These are phyloP conservation scores for Ichneumoninae sp. DNA, from an alignment of 2,888 invertebrate genomes.

Conservation along the genomic window DNA sequence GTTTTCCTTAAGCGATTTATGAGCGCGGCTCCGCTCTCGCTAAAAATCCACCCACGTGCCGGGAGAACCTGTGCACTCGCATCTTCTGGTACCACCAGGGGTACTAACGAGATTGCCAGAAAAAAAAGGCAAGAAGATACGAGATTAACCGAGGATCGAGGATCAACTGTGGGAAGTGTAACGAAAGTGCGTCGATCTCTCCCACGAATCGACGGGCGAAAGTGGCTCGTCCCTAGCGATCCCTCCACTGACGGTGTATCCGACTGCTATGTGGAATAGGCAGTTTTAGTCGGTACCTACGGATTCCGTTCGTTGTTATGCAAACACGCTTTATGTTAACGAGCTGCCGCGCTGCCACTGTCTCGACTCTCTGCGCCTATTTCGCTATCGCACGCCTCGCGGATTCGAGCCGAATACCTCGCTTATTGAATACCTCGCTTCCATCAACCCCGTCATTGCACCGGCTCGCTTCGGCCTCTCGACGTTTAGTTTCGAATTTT, in stretches of 20 bases:
- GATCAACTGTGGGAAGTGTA: slow-evolving; percentile 60
- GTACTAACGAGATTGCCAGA: slow-evolving; percentile 26
- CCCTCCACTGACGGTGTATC: slow-evolving; percentile 16
- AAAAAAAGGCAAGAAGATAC: slow-evolving; percentile 27
- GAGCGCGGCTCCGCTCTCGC: slow-evolving; percentile 11
- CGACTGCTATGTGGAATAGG: slow-evolving; percentile 3
- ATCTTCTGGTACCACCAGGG: not conserved
- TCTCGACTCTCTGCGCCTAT: not conserved
- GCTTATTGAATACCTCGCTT: not conserved
- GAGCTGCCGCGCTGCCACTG: slow-evolving; percentile 26
- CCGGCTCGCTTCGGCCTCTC: not conserved
- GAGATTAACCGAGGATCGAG: slow-evolving; percentile 23
- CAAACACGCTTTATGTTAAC: slow-evolving; percentile 50
- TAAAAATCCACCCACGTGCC: slow-evolving; percentile 56
- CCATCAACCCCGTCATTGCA: slow-evolving; percentile 20
- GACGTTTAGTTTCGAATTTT: not conserved
- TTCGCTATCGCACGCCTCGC: slow-evolving; percentile 28
- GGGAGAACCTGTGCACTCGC: slow-evolving; percentile 37
- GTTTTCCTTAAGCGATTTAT: slow-evolving; percentile 45
- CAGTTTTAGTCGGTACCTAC: not conserved
- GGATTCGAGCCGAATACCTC: slow-evolving; percentile 26
- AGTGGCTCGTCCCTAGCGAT: slow-evolving; percentile 51
- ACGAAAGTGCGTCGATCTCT: slow-evolving; percentile 59
- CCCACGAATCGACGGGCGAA: slow-evolving; percentile 51
- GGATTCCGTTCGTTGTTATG: slow-evolving; percentile 44